A percentile compares a stretch with the other conserved stretches of the same genome.
Evolutionary conservation across 2,888 invertebrate species (phyloP).

Genomic region (Chalcis sispes): DNA sequence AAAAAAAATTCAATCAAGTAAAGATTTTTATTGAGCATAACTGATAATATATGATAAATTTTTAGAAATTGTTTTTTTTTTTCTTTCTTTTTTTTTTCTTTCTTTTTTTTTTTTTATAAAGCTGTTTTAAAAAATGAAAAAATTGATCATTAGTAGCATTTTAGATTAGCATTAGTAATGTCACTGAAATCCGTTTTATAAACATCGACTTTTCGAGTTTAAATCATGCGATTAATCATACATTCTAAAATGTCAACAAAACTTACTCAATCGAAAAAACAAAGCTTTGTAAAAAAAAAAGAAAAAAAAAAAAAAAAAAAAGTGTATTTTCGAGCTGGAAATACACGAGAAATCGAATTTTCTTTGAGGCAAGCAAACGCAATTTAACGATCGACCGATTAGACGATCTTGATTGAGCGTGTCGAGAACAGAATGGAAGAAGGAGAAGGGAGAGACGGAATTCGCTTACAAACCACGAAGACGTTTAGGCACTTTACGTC

Average conservation of each 20-base stretch:
- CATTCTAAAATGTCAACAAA: conserved; percentile 26
- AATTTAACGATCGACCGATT: conserved; percentile 46
- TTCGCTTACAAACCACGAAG: not conserved
- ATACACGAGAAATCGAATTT: conserved; percentile 45
- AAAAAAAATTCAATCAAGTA: too few species aligned
- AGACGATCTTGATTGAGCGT: conserved; percentile 43
- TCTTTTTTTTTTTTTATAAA: too few species aligned
- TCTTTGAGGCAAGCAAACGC: not conserved
- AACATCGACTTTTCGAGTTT: conserved; percentile 18
- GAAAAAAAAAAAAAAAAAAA: not conserved
- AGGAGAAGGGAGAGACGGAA: not conserved
- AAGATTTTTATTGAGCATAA: too few species aligned
- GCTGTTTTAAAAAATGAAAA: too few species aligned
- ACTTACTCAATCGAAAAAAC: not conserved
- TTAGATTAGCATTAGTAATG: too few species aligned
- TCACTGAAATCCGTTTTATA: conserved; percentile 9
- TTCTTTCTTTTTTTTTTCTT: too few species aligned
- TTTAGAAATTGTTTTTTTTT: not conserved
- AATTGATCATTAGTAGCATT: too few species aligned
- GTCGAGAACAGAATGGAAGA: conserved; percentile 12
- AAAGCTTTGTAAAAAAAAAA: not conserved
- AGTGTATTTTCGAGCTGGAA: too few species aligned
- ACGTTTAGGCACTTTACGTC: conserved; percentile 14
- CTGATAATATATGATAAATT: too few species aligned
- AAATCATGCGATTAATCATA: conserved; percentile 21